Conservation (phyloP, 2,113 vertebrate species). For the Galemys pyrenaicus region DNA sequence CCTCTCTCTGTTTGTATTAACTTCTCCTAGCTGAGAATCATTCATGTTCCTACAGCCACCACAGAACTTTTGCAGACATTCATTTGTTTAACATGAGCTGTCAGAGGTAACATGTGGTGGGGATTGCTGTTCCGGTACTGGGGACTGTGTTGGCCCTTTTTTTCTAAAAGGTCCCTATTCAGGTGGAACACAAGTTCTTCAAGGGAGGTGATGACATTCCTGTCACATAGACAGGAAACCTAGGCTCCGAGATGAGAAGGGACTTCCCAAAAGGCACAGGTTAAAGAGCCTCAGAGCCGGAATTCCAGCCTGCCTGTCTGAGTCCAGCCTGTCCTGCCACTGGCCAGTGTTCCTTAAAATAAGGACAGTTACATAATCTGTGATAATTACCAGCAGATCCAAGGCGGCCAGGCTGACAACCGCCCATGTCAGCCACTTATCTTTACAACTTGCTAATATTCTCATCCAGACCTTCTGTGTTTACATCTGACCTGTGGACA, state of each 20-base stretch:
- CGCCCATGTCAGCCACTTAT: not conserved
- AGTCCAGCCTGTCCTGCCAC: not conserved
- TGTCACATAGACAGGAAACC: not conserved
- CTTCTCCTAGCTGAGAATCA: not conserved
- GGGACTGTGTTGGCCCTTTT: not conserved
- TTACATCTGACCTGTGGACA: not conserved
- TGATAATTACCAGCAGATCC: not conserved
- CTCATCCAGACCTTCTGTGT: not conserved
- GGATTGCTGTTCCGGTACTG: not conserved
- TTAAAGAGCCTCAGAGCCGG: not conserved
- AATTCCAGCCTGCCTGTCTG: not conserved
- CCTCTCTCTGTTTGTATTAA: not conserved
- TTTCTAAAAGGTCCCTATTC: not conserved
- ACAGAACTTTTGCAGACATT: not conserved
- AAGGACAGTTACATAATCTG: not conserved
- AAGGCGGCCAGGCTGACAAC: not conserved
- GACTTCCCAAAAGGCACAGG: not conserved
- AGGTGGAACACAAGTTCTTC: not conserved
- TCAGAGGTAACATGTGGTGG: fast-evolving
- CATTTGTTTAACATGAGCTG: not conserved
- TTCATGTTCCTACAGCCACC: not conserved
- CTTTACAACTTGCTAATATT: not conserved
- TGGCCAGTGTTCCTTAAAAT: not conserved
- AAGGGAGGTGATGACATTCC: not conserved
- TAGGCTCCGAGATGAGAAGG: not conserved